Percentiles rank a stretch among this genome's conserved stretches.
phyloP scores from a whole-genome alignment of 2,888 invertebrate genomes.

The Coecobrya sp. region DNA sequence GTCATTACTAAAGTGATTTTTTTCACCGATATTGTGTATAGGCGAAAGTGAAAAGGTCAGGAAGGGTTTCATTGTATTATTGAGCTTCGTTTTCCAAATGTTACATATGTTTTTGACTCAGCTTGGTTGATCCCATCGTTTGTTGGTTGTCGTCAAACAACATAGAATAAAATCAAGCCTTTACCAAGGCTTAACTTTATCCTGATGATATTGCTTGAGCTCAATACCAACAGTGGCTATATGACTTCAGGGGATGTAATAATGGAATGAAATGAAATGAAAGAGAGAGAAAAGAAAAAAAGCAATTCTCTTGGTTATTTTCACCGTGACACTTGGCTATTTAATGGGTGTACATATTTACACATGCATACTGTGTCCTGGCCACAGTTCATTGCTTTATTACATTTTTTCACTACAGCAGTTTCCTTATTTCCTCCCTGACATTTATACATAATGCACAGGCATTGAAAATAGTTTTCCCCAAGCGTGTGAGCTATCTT shows the following conservation, averaged over 20 bases:
- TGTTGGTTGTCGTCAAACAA: slow-evolving; percentile 22
- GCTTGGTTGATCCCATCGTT: not conserved
- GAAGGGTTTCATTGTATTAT: slow-evolving; percentile 28
- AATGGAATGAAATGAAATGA: slow-evolving; percentile 60
- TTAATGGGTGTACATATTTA: slow-evolving; percentile 11
- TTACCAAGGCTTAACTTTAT: not conserved
- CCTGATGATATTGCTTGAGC: slow-evolving; percentile 19
- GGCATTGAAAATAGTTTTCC: not conserved
- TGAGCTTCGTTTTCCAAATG: slow-evolving; percentile 45
- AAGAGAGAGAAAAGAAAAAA: slow-evolving; percentile 2
- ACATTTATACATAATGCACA: slow-evolving; percentile 59
- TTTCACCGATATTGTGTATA: not conserved
- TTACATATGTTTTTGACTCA: not conserved
- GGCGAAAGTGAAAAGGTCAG: slow-evolving; percentile 58
- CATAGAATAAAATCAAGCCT: not conserved
- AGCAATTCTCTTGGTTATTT: not conserved
- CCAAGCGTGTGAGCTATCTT: not conserved
- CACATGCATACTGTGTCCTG: not conserved
- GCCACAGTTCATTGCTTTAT: slow-evolving; percentile 72
- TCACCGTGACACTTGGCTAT: slow-evolving; percentile 2
- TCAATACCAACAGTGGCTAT: not conserved
- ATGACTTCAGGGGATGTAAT: slow-evolving; percentile 16
- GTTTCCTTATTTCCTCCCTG: slow-evolving; percentile 6
- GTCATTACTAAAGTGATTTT: not conserved
- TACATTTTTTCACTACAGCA: slow-evolving; percentile 19